These are phyloP conservation scores for Pygathrix nemaeus DNA, from an alignment of 2,113 vertebrate species.

Conservation along the genomic window DNA sequence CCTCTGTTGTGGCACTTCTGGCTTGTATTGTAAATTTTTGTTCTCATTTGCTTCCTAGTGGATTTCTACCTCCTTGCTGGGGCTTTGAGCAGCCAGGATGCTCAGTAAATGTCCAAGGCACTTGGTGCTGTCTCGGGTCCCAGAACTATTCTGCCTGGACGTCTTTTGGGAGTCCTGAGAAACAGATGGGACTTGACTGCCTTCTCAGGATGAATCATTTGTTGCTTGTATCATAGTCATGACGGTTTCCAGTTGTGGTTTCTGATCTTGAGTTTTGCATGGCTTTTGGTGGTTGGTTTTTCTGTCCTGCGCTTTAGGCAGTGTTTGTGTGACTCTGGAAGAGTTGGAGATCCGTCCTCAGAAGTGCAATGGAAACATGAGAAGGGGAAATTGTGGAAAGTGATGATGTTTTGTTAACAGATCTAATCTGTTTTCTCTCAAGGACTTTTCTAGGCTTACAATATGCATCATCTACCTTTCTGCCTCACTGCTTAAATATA, in stretches of 20 bases:
- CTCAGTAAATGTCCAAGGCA: not conserved
- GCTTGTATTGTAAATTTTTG: not conserved
- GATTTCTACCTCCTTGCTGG: not conserved
- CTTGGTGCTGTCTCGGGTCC: rapidly evolving
- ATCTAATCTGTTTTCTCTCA: not conserved
- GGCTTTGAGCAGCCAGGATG: not conserved
- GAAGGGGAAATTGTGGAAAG: not conserved
- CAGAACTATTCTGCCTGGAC: not conserved
- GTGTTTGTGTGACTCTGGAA: not conserved
- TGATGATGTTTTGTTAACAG: not conserved
- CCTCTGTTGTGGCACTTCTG: not conserved
- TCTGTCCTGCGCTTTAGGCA: not conserved
- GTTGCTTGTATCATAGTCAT: slow-evolving; percentile 19
- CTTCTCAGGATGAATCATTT: slow-evolving; percentile 45
- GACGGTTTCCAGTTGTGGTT: not conserved
- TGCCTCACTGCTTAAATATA: not conserved
- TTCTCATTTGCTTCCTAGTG: not conserved
- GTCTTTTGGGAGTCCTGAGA: not conserved
- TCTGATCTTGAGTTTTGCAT: slow-evolving; percentile 39
- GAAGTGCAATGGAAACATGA: not conserved
- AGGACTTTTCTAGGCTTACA: not conserved
- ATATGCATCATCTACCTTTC: not conserved
- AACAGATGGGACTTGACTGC: not conserved
- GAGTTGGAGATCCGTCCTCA: not conserved
- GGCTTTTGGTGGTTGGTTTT: slow-evolving; percentile 28